Evolutionary conservation across 2,888 invertebrate species (phyloP).

Genomic region (Leucophenga maculata): DNA sequence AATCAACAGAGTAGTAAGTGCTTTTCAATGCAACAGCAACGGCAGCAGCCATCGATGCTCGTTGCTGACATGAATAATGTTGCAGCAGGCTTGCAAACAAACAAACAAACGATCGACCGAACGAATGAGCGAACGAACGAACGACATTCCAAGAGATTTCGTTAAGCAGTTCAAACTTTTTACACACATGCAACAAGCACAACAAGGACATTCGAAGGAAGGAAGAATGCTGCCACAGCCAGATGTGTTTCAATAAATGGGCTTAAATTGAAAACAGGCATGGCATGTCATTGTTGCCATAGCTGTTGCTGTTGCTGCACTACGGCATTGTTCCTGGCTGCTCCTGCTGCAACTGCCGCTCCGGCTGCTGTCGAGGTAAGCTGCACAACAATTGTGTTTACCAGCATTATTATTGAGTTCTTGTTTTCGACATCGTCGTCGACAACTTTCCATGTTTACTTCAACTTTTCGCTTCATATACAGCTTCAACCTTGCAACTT

Average conservation of each 20-base stretch:
- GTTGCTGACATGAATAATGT: slow-evolving; percentile 6
- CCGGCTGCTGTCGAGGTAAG: slow-evolving; percentile 23
- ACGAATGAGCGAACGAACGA: too few relatives aligned
- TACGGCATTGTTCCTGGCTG: not conserved
- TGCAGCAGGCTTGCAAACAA: too few relatives aligned
- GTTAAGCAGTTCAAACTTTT: slow-evolving; percentile 23
- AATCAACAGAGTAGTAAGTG: slow-evolving; percentile 12
- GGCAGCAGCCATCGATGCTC: not conserved
- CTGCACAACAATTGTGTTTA: slow-evolving; percentile 22
- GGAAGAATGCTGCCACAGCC: not conserved
- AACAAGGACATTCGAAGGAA: not conserved
- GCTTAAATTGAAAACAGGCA: slow-evolving; percentile 25
- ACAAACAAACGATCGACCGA: too few relatives aligned
- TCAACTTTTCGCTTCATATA: not conserved
- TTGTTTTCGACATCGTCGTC: slow-evolving; percentile 9
- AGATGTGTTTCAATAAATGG: slow-evolving; percentile 24
- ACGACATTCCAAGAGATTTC: slow-evolving; percentile 11
- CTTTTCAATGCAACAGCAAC: slow-evolving; percentile 23
- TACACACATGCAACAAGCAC: not conserved
- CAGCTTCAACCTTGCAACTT: not conserved
- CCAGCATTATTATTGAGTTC: slow-evolving; percentile 26
- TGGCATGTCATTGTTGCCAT: slow-evolving; percentile 7
- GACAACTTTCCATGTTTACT: slow-evolving; percentile 7
- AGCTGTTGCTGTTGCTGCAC: not conserved
- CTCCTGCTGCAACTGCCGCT: slow-evolving; percentile 18